Evolutionary conservation across 2,113 vertebrate species (phyloP).

Genomic region (Malurus melanocephalus): DNA sequence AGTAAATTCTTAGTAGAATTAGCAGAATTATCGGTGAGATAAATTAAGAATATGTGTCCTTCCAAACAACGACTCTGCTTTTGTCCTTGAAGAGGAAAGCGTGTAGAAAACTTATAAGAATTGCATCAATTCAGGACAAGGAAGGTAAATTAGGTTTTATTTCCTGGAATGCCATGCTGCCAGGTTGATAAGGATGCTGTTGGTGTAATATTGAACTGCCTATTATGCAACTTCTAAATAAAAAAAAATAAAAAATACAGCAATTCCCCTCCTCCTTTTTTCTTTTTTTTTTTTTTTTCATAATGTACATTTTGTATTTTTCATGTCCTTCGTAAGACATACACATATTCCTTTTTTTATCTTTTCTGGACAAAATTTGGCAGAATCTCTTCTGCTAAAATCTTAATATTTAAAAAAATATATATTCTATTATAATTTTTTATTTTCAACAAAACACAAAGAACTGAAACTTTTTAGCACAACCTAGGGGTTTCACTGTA

Average conservation of each 20-base stretch:
- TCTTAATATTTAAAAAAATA: background rate
- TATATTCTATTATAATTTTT: accelerated
- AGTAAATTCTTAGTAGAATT: background rate
- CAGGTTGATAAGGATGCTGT: background rate
- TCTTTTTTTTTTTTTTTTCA: too few species aligned
- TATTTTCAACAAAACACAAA: background rate
- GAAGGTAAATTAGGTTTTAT: background rate
- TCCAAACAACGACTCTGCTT: background rate
- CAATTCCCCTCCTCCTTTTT: accelerated
- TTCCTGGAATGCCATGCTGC: background rate
- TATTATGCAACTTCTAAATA: background rate
- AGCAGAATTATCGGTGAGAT: background rate
- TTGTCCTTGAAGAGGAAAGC: background rate
- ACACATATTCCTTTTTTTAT: background rate
- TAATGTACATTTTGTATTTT: background rate
- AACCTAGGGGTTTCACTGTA: accelerated
- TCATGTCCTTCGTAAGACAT: accelerated
- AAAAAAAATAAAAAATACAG: background rate
- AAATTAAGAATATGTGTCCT: background rate
- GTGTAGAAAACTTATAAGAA: background rate
- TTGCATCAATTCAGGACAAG: background rate
- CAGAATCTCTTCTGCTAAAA: background rate
- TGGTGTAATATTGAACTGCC: background rate
- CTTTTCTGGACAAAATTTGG: background rate
- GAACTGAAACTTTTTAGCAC: background rate